Base-by-base conservation (phyloP, 2,888 invertebrate species). In the Nowickia ferox region DNA sequence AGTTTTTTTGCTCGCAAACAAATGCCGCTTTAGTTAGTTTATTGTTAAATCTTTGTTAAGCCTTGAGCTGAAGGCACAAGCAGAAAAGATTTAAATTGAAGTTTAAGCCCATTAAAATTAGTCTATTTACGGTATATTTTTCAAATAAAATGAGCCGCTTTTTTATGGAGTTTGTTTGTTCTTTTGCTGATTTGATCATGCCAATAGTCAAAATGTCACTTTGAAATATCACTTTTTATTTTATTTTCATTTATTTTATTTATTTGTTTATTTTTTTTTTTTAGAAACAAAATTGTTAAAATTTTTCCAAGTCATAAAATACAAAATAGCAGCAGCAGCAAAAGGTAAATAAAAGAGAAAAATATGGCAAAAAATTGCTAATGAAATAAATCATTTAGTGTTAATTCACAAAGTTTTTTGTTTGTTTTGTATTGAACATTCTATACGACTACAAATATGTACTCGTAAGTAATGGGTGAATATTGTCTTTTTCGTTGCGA, bases 221-320 rank as follows among this genome's bases (percentile, higher is more conserved):
- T 83, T 86, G 82, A 86, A 86, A 82, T 83, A 79, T 86, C 71
- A 76, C 82, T 71, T 61, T 80, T 80, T 72, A 86, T 86, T 80
- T 80, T 72, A 76, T 83, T 82, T 38, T n/a, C 42, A 75, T 79
- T 79, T 69, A 63, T 75, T 68, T 30, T 89, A 87, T 89, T 89
- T 90, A 87, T 88, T 88, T 88, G 88, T 88, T 90, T 87, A 87
- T 87, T 87, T 87, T 89, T 88, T 61, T 11, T 17, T 9, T 6
- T 11, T 9, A 22, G 22, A 42, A 9, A 89, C 87, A 85, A 88
- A 89, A 90, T 90, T 89, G 89, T 89, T 88, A 88, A 87, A 87
- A 89, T 89, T 89, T 89, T 87, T 79, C 85, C 88, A 87, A 87
- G 81, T 83, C 83, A 75, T 83, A 85, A 88, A 83, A 87, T 78